Conservation (phyloP, 2,113 vertebrate species). For the Xenus cinereus region DNA sequence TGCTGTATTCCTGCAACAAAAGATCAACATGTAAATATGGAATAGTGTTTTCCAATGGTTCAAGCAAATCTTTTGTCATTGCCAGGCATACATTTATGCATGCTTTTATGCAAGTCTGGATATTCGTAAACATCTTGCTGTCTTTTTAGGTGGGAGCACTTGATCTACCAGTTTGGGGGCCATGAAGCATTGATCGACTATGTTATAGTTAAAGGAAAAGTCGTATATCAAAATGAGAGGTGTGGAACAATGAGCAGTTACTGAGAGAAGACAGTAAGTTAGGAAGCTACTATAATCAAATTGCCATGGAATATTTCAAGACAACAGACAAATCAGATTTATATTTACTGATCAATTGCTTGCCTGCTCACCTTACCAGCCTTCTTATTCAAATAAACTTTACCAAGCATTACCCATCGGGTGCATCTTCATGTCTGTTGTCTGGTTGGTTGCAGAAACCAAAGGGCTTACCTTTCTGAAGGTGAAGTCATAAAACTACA, state of each 20-base stretch:
- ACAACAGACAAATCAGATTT: neutral
- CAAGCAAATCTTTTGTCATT: neutral
- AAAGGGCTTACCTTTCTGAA: neutral
- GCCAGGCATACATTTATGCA: neutral
- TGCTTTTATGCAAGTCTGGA: neutral
- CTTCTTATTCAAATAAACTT: slow-evolving; percentile 19
- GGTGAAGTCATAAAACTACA: neutral
- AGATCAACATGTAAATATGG: neutral
- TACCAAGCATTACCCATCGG: neutral
- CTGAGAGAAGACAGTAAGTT: neutral
- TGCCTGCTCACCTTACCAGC: neutral
- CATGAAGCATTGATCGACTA: slow-evolving; percentile 88
- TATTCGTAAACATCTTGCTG: neutral
- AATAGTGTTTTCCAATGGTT: neutral
- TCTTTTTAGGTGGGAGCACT: slow-evolving; percentile 91
- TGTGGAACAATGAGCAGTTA: slow-evolving; percentile 57
- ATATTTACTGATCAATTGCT: neutral
- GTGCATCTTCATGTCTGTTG: neutral
- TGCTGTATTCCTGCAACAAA: neutral
- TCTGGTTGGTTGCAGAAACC: neutral
- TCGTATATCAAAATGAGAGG: slow-evolving; percentile 81
- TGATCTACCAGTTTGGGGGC: slow-evolving; percentile 96
- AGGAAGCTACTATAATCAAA: neutral
- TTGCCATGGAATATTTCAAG: neutral
- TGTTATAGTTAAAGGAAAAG: slow-evolving; percentile 87